phyloP scores from a whole-genome alignment of 2,113 vertebrate genomes.

The Limanda limanda region DNA sequence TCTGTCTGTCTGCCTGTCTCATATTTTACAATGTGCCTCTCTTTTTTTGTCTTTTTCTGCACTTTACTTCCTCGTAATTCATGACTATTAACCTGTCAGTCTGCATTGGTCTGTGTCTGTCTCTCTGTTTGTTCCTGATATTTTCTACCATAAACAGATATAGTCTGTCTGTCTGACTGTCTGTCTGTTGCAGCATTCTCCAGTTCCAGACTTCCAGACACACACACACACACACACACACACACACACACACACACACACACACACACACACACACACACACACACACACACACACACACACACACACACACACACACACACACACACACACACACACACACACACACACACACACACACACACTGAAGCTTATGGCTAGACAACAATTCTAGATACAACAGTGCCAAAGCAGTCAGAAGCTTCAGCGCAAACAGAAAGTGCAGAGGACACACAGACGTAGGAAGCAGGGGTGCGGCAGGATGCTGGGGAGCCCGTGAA shows the following conservation, averaged over 20 bases:
- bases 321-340: constrained; percentile 3
- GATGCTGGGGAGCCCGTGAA: not conserved
- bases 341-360: constrained; percentile 5
- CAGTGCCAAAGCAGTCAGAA: constrained; percentile 1
- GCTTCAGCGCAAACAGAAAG: not conserved
- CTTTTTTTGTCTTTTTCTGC: constrained; percentile 9
- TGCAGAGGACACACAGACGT: constrained; percentile 6
- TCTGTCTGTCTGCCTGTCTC: constrained; percentile 13
- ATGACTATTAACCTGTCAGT: not conserved
- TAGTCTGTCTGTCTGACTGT: constrained; percentile 7
- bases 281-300: not conserved
- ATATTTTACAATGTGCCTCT: constrained; percentile 22
- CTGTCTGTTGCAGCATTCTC: constrained; percentile 4
- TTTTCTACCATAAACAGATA: not conserved
- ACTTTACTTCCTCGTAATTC: not conserved
- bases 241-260: constrained; percentile 4
- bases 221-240: no score
- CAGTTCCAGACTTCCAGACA: not conserved
- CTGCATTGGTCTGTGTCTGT: not conserved
- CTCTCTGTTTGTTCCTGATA: not conserved
- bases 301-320: not conserved
- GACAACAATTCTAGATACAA: constrained; percentile 7
- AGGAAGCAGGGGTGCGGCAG: not conserved
- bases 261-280: not conserved
- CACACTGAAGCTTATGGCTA: not conserved